These are phyloP conservation scores for Glaucidium brasilianum DNA, from an alignment of 2,113 vertebrate species.

Conservation along the genomic window DNA sequence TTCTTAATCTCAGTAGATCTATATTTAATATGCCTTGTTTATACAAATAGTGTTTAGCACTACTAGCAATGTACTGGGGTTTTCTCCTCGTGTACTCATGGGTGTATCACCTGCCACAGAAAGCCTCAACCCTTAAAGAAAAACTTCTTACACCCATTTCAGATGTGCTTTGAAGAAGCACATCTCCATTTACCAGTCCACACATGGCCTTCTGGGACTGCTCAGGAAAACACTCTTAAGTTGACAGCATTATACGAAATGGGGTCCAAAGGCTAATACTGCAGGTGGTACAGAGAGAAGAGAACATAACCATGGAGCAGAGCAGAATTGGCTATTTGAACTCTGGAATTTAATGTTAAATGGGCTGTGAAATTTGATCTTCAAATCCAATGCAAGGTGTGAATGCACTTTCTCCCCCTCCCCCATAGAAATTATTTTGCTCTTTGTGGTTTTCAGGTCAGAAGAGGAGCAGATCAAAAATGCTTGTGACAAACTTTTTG, in stretches of 20 bases:
- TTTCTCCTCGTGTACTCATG: accelerated
- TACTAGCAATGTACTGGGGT: accelerated
- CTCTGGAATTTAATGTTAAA: background rate
- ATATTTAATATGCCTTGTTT: background rate
- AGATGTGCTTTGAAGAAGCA: background rate
- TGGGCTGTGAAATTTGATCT: background rate
- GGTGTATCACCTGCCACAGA: background rate
- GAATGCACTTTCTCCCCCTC: background rate
- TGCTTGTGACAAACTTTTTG: conserved; percentile 92
- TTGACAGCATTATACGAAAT: background rate
- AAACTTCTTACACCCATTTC: accelerated
- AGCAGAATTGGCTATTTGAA: background rate
- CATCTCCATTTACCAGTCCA: background rate
- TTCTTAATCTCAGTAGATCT: background rate
- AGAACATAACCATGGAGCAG: background rate
- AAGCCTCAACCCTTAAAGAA: background rate
- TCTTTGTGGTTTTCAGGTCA: conserved; percentile 69
- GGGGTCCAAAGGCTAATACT: background rate
- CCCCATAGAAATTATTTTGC: background rate
- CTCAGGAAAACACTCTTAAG: background rate
- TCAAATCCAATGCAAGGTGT: background rate
- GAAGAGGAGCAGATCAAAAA: conserved; percentile 88
- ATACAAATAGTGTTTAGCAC: background rate
- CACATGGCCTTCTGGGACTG: background rate
- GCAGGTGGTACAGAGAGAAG: background rate